These are phyloP conservation scores for Thera britannica DNA, from an alignment of 2,888 invertebrate genomes.

Conservation along the genomic window DNA sequence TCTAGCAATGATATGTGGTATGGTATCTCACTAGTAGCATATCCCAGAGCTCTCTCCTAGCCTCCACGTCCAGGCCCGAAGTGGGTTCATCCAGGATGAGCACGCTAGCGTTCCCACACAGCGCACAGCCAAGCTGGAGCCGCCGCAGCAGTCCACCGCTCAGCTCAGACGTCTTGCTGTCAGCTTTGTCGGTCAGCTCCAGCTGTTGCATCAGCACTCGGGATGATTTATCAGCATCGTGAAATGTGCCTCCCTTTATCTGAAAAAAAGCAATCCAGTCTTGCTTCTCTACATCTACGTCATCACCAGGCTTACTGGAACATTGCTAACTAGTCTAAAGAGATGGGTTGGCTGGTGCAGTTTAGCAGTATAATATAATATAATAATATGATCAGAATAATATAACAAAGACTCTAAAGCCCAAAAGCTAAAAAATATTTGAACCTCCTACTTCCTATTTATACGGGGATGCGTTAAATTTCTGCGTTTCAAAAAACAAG, in stretches of 20 bases:
- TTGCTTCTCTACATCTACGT: too few relatives aligned
- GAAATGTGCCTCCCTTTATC: conserved; percentile 27
- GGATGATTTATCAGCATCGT: conserved; percentile 9
- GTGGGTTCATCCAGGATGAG: conserved; percentile 91
- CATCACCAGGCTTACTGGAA: too few relatives aligned
- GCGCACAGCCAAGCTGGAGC: conserved; percentile 91
- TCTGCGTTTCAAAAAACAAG: too few relatives aligned
- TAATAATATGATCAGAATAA: too few relatives aligned
- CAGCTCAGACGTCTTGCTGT: conserved; percentile 11
- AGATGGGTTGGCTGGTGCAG: too few relatives aligned
- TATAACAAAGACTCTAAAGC: too few relatives aligned
- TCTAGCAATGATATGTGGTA: too few relatives aligned
- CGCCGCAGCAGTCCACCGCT: conserved; percentile 7
- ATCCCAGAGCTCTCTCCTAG: conserved; percentile 56
- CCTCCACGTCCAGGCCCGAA: conserved; percentile 92
- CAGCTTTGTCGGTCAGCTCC: conserved; percentile 16
- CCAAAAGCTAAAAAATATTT: too few relatives aligned
- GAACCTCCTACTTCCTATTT: too few relatives aligned
- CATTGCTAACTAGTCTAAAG: too few relatives aligned
- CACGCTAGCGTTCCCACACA: conserved; percentile 88
- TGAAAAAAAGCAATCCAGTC: neutral
- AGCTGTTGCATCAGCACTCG: conserved; percentile 14
- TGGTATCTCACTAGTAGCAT: conserved; percentile 1
- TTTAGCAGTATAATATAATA: too few relatives aligned
- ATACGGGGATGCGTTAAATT: too few relatives aligned